phyloP scores from a whole-genome alignment of 2,797 vertebrate species.

The Myoxocephalus aenaeus region DNA sequence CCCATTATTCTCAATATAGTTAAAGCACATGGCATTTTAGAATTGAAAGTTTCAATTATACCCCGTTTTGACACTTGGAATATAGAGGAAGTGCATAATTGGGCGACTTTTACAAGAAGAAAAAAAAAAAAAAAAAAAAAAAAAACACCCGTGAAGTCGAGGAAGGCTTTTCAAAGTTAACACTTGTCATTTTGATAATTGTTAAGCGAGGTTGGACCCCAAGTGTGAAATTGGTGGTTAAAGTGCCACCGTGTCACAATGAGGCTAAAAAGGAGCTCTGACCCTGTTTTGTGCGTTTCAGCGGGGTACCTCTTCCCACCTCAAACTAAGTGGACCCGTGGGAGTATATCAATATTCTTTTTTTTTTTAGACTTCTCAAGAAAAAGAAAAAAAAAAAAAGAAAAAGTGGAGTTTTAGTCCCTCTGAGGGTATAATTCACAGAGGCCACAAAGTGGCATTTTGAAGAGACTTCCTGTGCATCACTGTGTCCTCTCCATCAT shows the following conservation, averaged over 20 bases:
- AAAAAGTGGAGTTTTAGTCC: conserved; percentile 35
- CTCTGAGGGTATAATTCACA: conserved; percentile 41
- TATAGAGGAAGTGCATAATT: conserved; percentile 39
- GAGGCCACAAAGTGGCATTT: conserved; percentile 53
- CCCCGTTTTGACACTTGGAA: conserved; percentile 27
- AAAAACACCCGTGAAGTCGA: conserved; percentile 17
- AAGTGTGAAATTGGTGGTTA: conserved; percentile 59
- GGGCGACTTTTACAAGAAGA: conserved; percentile 8
- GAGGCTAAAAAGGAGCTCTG: conserved; percentile 43
- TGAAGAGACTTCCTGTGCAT: conserved; percentile 29
- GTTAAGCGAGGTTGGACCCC: conserved; percentile 51
- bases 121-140: conserved; percentile 19
- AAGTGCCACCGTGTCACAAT: conserved; percentile 30
- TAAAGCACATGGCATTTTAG: not conserved
- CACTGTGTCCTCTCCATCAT: not conserved
- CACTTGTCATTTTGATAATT: conserved; percentile 67
- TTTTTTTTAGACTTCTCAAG: conserved; percentile 39
- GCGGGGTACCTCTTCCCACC: conserved; percentile 11
- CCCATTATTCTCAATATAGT: conserved; percentile 16
- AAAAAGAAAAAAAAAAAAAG: conserved; percentile 48
- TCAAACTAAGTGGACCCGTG: conserved; percentile 28
- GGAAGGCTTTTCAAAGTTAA: conserved; percentile 33
- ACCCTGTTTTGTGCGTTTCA: conserved; percentile 18
- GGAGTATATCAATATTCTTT: conserved; percentile 32
- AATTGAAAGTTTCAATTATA: conserved; percentile 33